Conservation (phyloP, 53 echinoderm and acorn worm species). For the Pentamera pediparva region DNA sequence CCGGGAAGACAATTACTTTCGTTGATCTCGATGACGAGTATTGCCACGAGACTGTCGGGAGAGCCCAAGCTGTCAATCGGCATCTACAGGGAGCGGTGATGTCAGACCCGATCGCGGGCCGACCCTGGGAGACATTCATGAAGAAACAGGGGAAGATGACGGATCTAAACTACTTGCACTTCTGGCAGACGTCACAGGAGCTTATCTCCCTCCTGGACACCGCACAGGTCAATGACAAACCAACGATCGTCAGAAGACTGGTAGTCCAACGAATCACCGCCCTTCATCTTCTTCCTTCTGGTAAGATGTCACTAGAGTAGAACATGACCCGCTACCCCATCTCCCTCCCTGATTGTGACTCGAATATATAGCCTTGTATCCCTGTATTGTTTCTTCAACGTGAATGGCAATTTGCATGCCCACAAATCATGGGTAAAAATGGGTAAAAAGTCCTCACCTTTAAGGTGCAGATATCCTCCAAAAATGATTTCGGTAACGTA, state of each 20-base stretch:
- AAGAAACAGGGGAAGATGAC: constrained; percentile 26
- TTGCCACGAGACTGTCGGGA: no score
- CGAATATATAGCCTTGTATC: no score
- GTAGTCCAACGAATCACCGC: constrained; percentile 57
- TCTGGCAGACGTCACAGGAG: constrained; percentile 79
- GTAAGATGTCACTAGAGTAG: constrained; percentile 25
- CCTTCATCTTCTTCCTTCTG: constrained; percentile 51
- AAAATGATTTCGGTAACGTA: no score
- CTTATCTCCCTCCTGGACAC: constrained; percentile 39
- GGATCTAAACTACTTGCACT: constrained; percentile 58
- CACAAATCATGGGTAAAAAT: no score
- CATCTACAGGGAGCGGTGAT: constrained; percentile 43
- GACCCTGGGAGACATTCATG: constrained; percentile 69
- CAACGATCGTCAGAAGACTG: constrained; percentile 31
- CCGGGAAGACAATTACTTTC: not conserved
- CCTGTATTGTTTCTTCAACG: no score
- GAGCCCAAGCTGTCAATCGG: not conserved
- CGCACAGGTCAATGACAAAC: constrained; percentile 3
- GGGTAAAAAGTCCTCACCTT: no score
- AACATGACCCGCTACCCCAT: not conserved
- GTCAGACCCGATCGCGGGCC: constrained; percentile 75
- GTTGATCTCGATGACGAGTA: not conserved
- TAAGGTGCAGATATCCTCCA: no score
- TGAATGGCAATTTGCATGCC: no score
- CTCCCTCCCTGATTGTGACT: not conserved